phyloP scores from a whole-genome alignment of 2,797 vertebrate genomes.

The Syngnathus acus region DNA sequence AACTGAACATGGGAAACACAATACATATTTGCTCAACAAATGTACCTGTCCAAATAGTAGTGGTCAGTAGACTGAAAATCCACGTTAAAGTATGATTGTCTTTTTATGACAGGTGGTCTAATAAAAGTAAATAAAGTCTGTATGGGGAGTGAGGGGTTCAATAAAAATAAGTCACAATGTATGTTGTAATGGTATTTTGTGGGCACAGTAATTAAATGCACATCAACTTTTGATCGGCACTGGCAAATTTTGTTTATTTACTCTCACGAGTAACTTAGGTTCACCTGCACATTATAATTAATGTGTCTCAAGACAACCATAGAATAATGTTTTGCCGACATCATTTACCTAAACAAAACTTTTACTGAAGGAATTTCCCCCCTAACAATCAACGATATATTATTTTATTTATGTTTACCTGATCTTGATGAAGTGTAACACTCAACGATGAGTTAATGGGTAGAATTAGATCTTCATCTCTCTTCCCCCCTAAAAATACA shows the following conservation, averaged over 20 bases:
- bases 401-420: conserved; percentile 63
- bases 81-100: background rate
- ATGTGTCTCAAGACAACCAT: background rate
- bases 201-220: too few species aligned
- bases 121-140: background rate
- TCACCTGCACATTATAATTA: background rate
- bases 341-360: too few species aligned
- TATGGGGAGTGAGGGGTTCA: background rate
- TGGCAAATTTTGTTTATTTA: background rate
- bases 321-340: background rate
- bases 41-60: background rate
- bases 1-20: conserved; percentile 64
- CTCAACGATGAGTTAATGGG: conserved; percentile 95
- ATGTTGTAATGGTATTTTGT: background rate
- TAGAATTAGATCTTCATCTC: conserved; percentile 84
- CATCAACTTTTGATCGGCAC: background rate
- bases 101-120: background rate
- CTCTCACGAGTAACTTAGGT: background rate
- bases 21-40: background rate
- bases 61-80: background rate
- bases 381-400: too few species aligned
- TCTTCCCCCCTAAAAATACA: conserved; percentile 83
- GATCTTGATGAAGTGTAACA: conserved; percentile 90
- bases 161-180: background rate
- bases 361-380: too few species aligned